A percentile compares a stretch with the other conserved stretches of the same genome.
Conservation (phyloP, 2,888 invertebrate species). For the Pachymerium ferrugineum region DNA sequence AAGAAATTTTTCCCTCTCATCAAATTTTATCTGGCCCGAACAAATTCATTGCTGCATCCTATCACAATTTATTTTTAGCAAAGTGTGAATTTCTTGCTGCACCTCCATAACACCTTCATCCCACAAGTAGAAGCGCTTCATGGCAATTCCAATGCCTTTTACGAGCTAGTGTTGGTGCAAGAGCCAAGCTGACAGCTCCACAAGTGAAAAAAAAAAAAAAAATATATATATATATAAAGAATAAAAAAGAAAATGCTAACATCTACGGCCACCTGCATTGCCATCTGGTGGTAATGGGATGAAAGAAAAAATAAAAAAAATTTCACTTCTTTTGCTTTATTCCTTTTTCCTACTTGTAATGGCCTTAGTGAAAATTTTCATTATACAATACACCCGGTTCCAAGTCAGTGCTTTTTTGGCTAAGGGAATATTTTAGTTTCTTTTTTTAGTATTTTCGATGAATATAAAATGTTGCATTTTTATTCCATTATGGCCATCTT, state of each 20-base stretch:
- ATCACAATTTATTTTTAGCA: slow-evolving; percentile 27
- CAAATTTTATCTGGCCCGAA: slow-evolving; percentile 22
- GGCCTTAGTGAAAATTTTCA: slow-evolving; percentile 9
- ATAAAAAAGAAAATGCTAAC: slow-evolving; percentile 27
- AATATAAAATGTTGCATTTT: too few species aligned
- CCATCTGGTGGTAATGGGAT: slow-evolving; percentile 25
- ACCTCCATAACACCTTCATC: slow-evolving; percentile 27
- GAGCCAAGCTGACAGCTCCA: slow-evolving; percentile 21
- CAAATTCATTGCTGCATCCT: slow-evolving; percentile 24
- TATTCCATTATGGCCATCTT: too few species aligned
- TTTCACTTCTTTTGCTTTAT: background rate
- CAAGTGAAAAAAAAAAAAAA: background rate
- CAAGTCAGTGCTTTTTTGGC: background rate
- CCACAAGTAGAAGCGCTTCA: slow-evolving; percentile 25
- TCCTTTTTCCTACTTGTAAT: background rate
- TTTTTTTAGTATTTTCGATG: too few species aligned
- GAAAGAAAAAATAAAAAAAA: background rate
- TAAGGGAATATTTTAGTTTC: too few species aligned
- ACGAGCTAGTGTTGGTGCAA: slow-evolving; percentile 15
- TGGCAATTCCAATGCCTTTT: slow-evolving; percentile 20
- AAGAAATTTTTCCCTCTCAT: slow-evolving; percentile 22
- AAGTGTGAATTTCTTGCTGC: slow-evolving; percentile 27
- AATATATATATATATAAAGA: too few species aligned
- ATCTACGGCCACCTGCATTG: slow-evolving; percentile 19
- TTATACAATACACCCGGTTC: background rate